Percentiles rank a stretch among this genome's conserved stretches.
phyloP scores from a whole-genome alignment of 2,888 invertebrate genomes.

The Melolontha melolontha region DNA sequence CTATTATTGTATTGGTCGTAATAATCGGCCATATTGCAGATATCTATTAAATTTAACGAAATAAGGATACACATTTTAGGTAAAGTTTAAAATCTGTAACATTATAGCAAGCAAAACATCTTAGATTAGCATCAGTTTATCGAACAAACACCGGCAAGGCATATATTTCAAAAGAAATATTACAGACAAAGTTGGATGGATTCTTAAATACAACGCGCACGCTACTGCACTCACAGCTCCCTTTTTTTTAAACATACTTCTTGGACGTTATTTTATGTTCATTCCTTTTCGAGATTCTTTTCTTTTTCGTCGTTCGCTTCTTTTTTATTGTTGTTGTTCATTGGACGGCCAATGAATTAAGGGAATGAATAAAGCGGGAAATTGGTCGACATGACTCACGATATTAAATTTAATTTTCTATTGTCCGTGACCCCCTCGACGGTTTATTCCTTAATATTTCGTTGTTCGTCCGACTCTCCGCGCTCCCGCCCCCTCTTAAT shows the following conservation, averaged over 20 bases:
- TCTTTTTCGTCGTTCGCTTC: constrained; percentile 23
- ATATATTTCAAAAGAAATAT: too few species aligned
- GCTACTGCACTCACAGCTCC: background rate
- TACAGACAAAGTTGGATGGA: too few species aligned
- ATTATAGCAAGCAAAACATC: too few species aligned
- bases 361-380: constrained; percentile 47
- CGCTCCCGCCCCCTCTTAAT: background rate
- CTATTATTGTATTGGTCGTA: too few species aligned
- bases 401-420: constrained; percentile 45
- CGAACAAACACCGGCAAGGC: too few species aligned
- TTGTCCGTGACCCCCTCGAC: constrained; percentile 41
- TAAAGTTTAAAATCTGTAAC: too few species aligned
- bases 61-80: too few species aligned
- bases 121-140: too few species aligned
- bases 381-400: constrained; percentile 50
- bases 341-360: constrained; percentile 23
- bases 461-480: constrained; percentile 2
- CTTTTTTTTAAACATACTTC: background rate
- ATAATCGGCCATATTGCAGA: too few species aligned
- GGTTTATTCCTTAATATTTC: constrained; percentile 35
- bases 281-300: constrained; percentile 4
- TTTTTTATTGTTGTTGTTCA: constrained; percentile 28
- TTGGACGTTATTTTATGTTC: constrained; percentile 6
- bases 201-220: too few species aligned
- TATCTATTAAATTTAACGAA: too few species aligned